A percentile compares a stretch with the other conserved stretches of the same genome.
Conservation (phyloP, 2,797 vertebrate genomes). For the Chaetodon trifasciatus region DNA sequence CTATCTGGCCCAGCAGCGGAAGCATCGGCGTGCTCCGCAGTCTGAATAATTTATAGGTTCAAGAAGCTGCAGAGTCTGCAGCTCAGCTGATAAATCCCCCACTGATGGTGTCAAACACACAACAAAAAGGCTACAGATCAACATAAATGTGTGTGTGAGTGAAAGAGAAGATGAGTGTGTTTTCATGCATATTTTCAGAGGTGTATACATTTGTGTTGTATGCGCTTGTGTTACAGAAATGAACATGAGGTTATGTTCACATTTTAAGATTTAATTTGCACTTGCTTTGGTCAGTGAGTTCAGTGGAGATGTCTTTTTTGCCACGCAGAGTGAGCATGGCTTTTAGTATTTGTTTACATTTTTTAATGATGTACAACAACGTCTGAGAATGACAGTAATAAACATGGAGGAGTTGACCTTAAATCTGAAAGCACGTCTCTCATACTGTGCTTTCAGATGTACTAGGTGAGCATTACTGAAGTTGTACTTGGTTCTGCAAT, state of each 20-base stretch:
- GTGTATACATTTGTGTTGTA: not conserved
- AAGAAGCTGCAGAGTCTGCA: slow-evolving; percentile 76
- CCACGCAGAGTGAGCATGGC: not conserved
- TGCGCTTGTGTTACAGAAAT: not conserved
- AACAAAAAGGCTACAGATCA: slow-evolving; percentile 52
- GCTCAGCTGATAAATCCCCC: slow-evolving; percentile 75
- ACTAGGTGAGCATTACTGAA: not conserved
- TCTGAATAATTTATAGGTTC: slow-evolving; percentile 83
- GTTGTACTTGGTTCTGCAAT: not conserved
- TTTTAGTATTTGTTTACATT: not conserved
- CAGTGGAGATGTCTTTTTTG: not conserved
- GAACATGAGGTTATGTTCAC: not conserved
- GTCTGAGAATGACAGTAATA: not conserved
- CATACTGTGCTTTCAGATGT: not conserved
- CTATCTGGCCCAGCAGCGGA: slow-evolving; percentile 72
- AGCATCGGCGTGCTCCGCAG: slow-evolving; percentile 48
- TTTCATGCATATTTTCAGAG: not conserved
- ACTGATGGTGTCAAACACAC: slow-evolving; percentile 74
- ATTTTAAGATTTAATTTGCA: not conserved
- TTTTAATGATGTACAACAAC: not conserved
- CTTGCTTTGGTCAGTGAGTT: not conserved
- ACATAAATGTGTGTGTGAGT: not conserved
- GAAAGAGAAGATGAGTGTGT: not conserved
- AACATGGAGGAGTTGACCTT: not conserved
- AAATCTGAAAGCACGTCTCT: not conserved